phyloP scores from a whole-genome alignment of 2,888 invertebrate genomes.

The Lathronympha strigana region DNA sequence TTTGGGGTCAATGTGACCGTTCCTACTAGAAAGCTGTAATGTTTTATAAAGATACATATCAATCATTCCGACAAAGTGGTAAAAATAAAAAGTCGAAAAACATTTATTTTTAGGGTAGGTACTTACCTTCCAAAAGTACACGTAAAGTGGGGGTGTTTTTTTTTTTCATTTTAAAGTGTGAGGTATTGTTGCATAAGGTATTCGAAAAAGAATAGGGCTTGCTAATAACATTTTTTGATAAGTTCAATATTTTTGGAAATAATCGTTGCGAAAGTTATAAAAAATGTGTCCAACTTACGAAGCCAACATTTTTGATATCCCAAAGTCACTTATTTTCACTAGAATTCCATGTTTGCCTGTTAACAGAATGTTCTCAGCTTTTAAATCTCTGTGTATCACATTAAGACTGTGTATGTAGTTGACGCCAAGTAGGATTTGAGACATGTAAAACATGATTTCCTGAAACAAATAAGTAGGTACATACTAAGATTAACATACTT shows the following conservation, averaged over 20 bases:
- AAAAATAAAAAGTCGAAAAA: too few relatives aligned
- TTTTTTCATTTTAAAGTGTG: too few relatives aligned
- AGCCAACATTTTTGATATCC: constrained; percentile 89
- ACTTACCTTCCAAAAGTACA: too few relatives aligned
- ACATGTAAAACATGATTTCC: constrained; percentile 88
- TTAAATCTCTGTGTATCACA: constrained; percentile 93
- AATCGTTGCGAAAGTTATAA: background rate
- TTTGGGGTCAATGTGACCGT: too few relatives aligned
- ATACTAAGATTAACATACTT: too few relatives aligned
- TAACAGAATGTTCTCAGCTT: constrained; percentile 92
- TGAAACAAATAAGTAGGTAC: constrained; percentile 63
- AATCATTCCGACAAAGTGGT: too few relatives aligned
- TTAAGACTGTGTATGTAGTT: constrained; percentile 91
- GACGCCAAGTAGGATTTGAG: constrained; percentile 90
- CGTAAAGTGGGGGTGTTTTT: too few relatives aligned
- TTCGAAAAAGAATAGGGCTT: too few relatives aligned
- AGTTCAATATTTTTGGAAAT: background rate
- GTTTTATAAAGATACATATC: too few relatives aligned
- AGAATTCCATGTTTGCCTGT: constrained; percentile 87
- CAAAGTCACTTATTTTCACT: constrained; percentile 93
- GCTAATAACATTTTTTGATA: background rate
- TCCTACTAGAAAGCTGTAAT: too few relatives aligned
- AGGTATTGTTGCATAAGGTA: too few relatives aligned
- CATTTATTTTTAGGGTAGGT: too few relatives aligned
- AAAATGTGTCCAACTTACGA: constrained; percentile 69